Conservation (phyloP, 2,888 invertebrate species). For the Mesopsocus fuscifrons region DNA sequence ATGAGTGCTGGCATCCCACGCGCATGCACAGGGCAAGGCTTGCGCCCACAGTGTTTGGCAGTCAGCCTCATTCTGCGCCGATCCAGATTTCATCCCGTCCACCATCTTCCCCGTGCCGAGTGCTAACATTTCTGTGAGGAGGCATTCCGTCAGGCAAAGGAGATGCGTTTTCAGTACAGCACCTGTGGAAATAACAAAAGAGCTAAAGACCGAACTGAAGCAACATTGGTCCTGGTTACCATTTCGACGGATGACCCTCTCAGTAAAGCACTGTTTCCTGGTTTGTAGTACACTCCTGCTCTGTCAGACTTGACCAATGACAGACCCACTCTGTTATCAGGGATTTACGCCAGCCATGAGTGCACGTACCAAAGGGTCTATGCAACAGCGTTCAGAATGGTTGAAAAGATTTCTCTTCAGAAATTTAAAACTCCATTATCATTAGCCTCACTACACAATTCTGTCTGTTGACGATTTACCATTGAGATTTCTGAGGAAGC, state of each 20-base stretch:
- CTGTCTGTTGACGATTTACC: too few species aligned
- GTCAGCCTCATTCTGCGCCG: conserved; percentile 34
- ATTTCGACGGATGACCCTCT: too few species aligned
- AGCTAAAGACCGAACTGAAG: not conserved
- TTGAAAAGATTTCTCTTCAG: too few species aligned
- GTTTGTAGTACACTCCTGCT: not conserved
- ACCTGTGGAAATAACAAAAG: conserved; percentile 1
- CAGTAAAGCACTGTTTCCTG: too few species aligned
- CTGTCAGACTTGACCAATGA: too few species aligned
- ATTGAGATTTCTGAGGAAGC: too few species aligned
- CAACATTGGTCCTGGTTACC: not conserved
- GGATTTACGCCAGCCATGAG: too few species aligned
- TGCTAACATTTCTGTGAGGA: conserved; percentile 14
- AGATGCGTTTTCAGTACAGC: not conserved
- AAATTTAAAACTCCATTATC: too few species aligned
- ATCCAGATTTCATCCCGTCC: conserved; percentile 27
- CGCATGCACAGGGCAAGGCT: conserved; percentile 38
- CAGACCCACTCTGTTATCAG: too few species aligned
- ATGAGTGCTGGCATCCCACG: conserved; percentile 32
- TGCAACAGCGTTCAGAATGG: too few species aligned
- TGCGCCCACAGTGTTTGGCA: conserved; percentile 37
- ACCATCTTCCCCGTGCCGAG: conserved; percentile 21
- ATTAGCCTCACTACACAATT: too few species aligned
- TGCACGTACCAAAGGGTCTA: too few species aligned
- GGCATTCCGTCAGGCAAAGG: conserved; percentile 8